Evolutionary conservation across 2,113 vertebrate species (phyloP).

Genomic region (Hippocampus barbouri): DNA sequence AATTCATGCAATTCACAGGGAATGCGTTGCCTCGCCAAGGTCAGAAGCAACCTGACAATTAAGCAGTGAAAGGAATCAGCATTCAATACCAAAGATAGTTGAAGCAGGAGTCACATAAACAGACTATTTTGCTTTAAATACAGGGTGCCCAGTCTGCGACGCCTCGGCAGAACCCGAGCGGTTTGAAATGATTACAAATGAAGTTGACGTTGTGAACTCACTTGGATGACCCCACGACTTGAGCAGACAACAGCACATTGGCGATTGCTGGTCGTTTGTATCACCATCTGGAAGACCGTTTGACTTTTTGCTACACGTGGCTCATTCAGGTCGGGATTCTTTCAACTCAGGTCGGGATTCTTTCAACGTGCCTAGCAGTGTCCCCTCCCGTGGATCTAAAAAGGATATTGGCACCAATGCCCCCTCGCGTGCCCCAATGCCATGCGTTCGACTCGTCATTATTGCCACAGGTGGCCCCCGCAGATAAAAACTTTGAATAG

Average conservation of each 20-base stretch:
- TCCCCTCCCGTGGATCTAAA: not conserved
- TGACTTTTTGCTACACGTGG: not conserved
- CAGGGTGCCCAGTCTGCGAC: not conserved
- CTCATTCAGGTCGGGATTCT: not conserved
- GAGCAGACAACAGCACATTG: not conserved
- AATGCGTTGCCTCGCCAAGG: not conserved
- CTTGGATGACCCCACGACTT: not conserved
- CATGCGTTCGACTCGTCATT: not conserved
- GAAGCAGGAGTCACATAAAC: not conserved
- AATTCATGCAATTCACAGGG: not conserved
- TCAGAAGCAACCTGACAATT: not conserved
- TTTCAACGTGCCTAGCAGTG: not conserved
- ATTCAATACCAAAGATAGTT: constrained; percentile 3
- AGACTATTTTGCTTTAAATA: not conserved
- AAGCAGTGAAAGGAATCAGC: not conserved
- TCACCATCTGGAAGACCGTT: not conserved
- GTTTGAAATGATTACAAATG: constrained; percentile 4
- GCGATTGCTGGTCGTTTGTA: not conserved
- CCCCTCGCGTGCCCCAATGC: not conserved
- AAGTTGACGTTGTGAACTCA: not conserved
- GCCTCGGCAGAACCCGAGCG: not conserved
- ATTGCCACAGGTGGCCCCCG: not conserved
- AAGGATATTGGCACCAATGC: not conserved
- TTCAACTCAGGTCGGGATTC: not conserved
- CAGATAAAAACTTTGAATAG: not conserved